Conservation (phyloP, 2,113 vertebrate species). For the Crotalus horridus region DNA sequence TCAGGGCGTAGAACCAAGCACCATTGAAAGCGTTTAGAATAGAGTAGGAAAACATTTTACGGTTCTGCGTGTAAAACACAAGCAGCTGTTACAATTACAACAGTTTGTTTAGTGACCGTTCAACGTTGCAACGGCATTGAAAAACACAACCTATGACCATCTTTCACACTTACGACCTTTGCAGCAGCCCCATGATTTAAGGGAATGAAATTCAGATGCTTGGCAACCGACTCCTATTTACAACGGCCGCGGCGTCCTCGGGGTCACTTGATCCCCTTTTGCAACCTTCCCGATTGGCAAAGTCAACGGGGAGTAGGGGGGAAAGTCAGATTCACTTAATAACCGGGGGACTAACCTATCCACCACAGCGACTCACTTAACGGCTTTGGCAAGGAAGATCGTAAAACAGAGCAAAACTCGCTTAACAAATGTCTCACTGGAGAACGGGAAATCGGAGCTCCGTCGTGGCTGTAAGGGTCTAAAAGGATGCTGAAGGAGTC, state of each 20-base stretch:
- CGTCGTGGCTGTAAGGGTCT: background rate
- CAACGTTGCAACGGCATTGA: background rate
- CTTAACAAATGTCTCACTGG: background rate
- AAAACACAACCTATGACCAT: background rate
- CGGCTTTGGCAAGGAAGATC: background rate
- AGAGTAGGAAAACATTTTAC: background rate
- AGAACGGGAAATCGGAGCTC: background rate
- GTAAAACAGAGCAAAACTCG: background rate
- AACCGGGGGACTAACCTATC: background rate
- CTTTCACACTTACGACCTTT: background rate
- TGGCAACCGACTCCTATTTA: background rate
- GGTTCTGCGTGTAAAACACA: background rate
- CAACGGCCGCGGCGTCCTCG: rapidly evolving
- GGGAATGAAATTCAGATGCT: background rate
- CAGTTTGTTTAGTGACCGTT: background rate
- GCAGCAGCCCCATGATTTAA: background rate
- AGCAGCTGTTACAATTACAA: background rate
- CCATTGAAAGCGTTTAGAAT: background rate
- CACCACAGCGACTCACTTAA: background rate
- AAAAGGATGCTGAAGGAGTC: background rate
- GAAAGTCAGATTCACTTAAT: background rate
- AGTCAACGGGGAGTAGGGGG: no score
- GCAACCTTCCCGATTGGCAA: background rate
- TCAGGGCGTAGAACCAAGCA: background rate
- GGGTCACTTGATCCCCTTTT: background rate